Percentiles rank a stretch among this genome's conserved stretches.
Evolutionary conservation across 2,113 vertebrate species (phyloP).

Genomic region (Cynoglossus semilaevis): DNA sequence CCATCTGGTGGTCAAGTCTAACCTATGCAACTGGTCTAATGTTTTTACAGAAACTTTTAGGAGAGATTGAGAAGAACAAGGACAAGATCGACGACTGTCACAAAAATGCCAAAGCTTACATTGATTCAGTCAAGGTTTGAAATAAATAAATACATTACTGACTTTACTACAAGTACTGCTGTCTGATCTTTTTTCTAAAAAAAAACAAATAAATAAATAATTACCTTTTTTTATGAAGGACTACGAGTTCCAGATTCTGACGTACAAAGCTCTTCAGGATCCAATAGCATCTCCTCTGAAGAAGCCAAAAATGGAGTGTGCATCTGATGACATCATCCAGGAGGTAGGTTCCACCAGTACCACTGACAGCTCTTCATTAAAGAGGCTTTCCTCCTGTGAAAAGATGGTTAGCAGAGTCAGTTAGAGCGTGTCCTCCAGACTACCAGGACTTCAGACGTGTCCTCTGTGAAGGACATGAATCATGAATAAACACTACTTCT

Average conservation of each 20-base stretch:
- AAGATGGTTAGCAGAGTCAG: too few relatives aligned
- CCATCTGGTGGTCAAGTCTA: too few relatives aligned
- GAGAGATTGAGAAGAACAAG: slow-evolving; percentile 85
- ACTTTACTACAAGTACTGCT: too few relatives aligned
- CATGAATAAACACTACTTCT: not conserved
- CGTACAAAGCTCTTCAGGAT: slow-evolving; percentile 90
- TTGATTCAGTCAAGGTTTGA: slow-evolving; percentile 90
- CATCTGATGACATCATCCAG: slow-evolving; percentile 89
- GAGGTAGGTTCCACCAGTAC: slow-evolving; percentile 69
- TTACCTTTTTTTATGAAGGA: slow-evolving; percentile 80
- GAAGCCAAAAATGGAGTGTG: slow-evolving; percentile 89
- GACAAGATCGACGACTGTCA: slow-evolving; percentile 90
- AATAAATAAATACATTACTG: too few relatives aligned
- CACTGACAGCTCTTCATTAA: not conserved
- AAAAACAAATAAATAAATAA: too few relatives aligned
- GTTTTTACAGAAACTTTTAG: slow-evolving; percentile 83
- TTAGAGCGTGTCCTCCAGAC: too few relatives aligned
- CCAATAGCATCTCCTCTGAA: slow-evolving; percentile 87
- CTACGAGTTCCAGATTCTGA: slow-evolving; percentile 91
- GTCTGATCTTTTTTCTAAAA: not conserved
- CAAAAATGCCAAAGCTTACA: slow-evolving; percentile 88
- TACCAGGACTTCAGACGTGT: too few relatives aligned
- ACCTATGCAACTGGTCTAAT: too few relatives aligned
- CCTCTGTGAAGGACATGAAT: too few relatives aligned
- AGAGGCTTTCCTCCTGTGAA: too few relatives aligned